Conservation (phyloP, 2,113 vertebrate genomes). For the Peucedramus taeniatus region DNA sequence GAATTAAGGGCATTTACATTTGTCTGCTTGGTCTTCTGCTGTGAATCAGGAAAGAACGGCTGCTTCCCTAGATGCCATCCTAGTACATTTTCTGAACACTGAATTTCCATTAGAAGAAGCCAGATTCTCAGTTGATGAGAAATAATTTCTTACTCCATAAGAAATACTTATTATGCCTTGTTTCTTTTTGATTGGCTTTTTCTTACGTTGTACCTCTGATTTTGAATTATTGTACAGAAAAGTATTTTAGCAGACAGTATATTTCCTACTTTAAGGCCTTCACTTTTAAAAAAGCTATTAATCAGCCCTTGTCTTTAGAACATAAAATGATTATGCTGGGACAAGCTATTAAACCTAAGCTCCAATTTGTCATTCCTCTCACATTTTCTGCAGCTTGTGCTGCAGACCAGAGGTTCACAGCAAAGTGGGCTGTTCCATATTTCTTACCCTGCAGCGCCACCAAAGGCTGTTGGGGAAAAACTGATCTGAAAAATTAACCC, state of each 20-base stretch:
- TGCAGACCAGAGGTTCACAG: neutral
- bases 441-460: conserved; percentile 64
- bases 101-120: neutral
- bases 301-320: neutral
- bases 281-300: neutral
- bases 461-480: conserved; percentile 12
- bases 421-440: neutral
- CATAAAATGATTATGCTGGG: neutral
- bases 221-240: neutral
- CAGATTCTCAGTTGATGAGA: neutral
- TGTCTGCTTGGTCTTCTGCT: neutral
- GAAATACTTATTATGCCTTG: neutral
- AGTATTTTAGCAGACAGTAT: neutral
- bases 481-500: neutral
- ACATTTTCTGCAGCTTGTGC: neutral
- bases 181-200: neutral
- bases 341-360: neutral
- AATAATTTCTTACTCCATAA: neutral
- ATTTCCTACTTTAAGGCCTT: neutral
- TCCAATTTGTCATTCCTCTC: conserved; percentile 27
- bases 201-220: neutral
- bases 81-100: neutral
- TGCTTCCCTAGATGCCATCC: neutral
- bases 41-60: neutral
- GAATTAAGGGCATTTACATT: neutral